Evolutionary conservation across 1,140 invertebrate species (phyloP), one percentile per base, ranked within the genome.

Genomic region (Saxidomus purpurata): DNA sequence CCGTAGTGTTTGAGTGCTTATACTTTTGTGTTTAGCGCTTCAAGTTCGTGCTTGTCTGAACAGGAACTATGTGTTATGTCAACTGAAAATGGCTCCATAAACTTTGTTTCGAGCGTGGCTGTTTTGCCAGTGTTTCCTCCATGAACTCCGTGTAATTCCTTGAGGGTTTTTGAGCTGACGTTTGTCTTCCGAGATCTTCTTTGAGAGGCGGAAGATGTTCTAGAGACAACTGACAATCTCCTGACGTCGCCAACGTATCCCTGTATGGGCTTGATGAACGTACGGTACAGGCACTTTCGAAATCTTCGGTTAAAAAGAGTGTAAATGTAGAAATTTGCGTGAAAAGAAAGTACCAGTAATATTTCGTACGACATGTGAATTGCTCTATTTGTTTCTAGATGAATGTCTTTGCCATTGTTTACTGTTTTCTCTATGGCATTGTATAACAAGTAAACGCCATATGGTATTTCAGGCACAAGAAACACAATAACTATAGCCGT

Each of bases 271-370:
- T 71, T 31, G 15, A 84, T 15, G 34, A 71, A 52, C 8, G 59
- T 77, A 25, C 43, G 28, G 9, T 47, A 47, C 13, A 87, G 69
- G 22, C 34, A 63, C 25, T 38, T 49, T 0, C 87, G 61, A 49
- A 89, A 89, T 31, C 47, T 59, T n/a, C 36, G 47, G 40, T 89
- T 89, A 19, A 82, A 40, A 49, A 89, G 17, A 0, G 52, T 74
- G 67, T 89, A 89, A 40, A 89, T 82, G 25, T 74, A 89, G 28
- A 89, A 82, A 40, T 89, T 0, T n/a, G n/a, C n/a, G n/a, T n/a
- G n/a, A n/a, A n/a, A n/a, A n/a, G n/a, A n/a, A n/a, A n/a, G n/a
- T n/a, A 89, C 31, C 28, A 89, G 1, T 25, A 71, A 13, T 22
- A 89, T 22, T 47, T 89, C 87, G 36, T 89, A 89, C 22, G 55